phyloP scores from a whole-genome alignment of 2,888 invertebrate species.

The Deroplatys truncata region DNA sequence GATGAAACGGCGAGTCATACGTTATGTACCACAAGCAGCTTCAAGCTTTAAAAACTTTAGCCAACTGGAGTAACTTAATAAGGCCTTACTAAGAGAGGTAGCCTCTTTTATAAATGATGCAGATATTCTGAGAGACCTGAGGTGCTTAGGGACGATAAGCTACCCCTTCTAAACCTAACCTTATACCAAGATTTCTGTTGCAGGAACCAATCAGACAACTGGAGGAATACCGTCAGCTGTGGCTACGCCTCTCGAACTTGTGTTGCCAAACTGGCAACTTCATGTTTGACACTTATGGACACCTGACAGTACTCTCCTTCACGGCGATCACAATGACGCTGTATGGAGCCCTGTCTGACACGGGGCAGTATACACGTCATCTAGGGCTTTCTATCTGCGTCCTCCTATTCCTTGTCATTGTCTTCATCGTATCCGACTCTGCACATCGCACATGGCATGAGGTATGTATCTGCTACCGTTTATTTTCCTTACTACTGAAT shows the following conservation, averaged over 20 bases:
- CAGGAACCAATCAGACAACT: background rate
- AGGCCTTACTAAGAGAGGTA: too few relatives aligned
- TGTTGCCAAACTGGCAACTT: background rate
- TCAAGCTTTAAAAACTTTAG: too few relatives aligned
- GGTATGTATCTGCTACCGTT: background rate
- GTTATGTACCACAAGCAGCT: too few relatives aligned
- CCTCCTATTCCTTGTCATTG: background rate
- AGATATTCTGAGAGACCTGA: too few relatives aligned
- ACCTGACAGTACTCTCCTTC: background rate
- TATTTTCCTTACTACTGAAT: too few relatives aligned
- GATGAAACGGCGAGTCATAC: too few relatives aligned
- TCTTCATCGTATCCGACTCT: background rate
- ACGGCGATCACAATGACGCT: background rate
- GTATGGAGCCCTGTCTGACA: background rate
- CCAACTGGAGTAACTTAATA: too few relatives aligned
- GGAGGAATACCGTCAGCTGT: background rate
- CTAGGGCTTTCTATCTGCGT: background rate
- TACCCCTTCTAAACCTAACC: too few relatives aligned
- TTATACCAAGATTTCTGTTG: background rate
- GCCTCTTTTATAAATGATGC: too few relatives aligned
- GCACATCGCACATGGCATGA: background rate
- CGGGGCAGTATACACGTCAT: background rate
- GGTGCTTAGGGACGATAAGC: too few relatives aligned
- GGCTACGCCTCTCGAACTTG: background rate
- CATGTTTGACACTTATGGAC: slow-evolving; percentile 5